Evolutionary conservation across 2,888 invertebrate genomes (phyloP).

Genomic region (Heteromyza rotundicornis): DNA sequence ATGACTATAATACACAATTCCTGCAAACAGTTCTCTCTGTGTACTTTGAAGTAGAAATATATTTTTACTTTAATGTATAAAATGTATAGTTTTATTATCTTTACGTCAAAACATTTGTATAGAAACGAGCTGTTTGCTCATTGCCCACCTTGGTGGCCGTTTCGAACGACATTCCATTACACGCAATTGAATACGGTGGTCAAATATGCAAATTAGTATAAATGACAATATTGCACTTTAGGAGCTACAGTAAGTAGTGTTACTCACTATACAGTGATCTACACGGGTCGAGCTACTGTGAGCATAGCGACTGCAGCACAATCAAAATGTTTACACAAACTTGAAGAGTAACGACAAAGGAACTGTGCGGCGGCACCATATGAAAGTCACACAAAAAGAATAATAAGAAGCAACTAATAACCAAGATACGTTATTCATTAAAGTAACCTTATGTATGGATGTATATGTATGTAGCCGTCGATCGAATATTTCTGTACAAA

Average conservation of each 20-base stretch:
- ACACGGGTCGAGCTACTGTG: too few relatives aligned
- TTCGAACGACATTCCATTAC: conserved; percentile 41
- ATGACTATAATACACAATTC: too few relatives aligned
- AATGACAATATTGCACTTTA: conserved; percentile 21
- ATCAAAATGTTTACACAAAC: not conserved
- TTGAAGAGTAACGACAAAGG: not conserved
- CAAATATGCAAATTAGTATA: conserved; percentile 49
- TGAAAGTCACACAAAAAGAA: not conserved
- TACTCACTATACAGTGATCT: too few relatives aligned
- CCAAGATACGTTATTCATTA: not conserved
- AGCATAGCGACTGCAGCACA: not conserved
- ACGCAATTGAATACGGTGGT: conserved; percentile 32
- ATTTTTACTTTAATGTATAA: too few relatives aligned
- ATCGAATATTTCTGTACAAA: not conserved
- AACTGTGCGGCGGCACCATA: not conserved
- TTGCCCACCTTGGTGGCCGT: conserved; percentile 47
- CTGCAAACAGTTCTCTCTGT: too few relatives aligned
- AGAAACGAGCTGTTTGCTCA: not conserved
- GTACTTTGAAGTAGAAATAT: too few relatives aligned
- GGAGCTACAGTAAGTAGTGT: not conserved
- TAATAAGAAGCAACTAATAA: not conserved
- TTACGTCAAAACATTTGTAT: not conserved
- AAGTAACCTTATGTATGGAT: too few relatives aligned
- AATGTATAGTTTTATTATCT: too few relatives aligned
- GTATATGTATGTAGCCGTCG: not conserved